Conservation (phyloP, 2,888 invertebrate species). For the Heterodera filipjevi region DNA sequence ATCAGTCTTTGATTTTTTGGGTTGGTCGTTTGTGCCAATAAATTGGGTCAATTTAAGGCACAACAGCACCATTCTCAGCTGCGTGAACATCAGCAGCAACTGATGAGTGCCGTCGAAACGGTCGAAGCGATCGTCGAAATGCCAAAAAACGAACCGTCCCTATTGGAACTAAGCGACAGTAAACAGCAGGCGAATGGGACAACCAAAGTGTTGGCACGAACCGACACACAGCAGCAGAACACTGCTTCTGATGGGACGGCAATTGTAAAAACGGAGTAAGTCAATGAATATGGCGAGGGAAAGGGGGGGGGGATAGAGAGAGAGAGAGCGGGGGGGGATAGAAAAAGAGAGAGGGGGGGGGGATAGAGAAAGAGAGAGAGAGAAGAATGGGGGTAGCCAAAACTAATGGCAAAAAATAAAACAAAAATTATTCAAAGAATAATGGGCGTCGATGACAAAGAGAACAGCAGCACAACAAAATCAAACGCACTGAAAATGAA, state of each 20-base stretch:
- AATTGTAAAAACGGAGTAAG: not conserved
- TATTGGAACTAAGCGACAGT: not conserved
- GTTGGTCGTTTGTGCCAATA: no score
- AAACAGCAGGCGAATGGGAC: not conserved
- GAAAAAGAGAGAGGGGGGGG: no score
- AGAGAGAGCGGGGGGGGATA: no score
- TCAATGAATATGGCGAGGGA: not conserved
- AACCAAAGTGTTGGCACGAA: not conserved
- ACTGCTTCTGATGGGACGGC: not conserved
- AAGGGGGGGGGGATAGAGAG: not conserved
- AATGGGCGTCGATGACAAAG: constrained; percentile 1
- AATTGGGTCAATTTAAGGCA: no score
- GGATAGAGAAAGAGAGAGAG: no score
- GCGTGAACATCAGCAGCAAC: no score
- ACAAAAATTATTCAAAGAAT: not conserved
- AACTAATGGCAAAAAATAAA: not conserved
- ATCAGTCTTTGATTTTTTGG: no score
- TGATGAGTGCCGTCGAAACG: not conserved
- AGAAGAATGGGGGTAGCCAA: no score
- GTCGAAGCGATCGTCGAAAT: not conserved
- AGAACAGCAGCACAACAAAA: constrained; percentile 14
- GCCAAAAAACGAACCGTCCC: not conserved
- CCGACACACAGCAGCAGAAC: not conserved
- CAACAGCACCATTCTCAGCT: no score
- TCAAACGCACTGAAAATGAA: not conserved